Conservation (phyloP, 2,888 invertebrate species). For the Germaria angustata region DNA sequence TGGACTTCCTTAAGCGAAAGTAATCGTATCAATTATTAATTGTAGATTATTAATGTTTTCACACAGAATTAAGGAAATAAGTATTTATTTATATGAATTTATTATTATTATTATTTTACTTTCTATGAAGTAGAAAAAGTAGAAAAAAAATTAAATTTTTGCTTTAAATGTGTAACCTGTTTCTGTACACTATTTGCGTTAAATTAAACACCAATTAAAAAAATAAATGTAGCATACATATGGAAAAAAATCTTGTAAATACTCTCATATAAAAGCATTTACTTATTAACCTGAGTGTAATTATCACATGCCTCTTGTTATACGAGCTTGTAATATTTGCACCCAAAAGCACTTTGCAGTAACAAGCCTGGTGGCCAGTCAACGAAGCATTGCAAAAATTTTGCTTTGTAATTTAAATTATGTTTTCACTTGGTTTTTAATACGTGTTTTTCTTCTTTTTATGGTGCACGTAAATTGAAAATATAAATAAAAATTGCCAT, state of each 20-base stretch:
- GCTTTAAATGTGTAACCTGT: not conserved
- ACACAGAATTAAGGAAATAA: too few relatives aligned
- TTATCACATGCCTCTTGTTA: slow-evolving; percentile 59
- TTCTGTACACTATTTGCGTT: not conserved
- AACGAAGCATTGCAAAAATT: slow-evolving; percentile 64
- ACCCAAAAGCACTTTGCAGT: slow-evolving; percentile 37
- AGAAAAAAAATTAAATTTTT: too few relatives aligned
- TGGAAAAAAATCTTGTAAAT: not conserved
- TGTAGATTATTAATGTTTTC: too few relatives aligned
- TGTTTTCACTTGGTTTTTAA: slow-evolving; percentile 57
- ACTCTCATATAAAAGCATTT: slow-evolving; percentile 5
- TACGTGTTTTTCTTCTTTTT: slow-evolving; percentile 5
- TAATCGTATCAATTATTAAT: too few relatives aligned
- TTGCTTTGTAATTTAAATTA: slow-evolving; percentile 61
- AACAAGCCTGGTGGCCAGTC: slow-evolving; percentile 65
- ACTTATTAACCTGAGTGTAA: slow-evolving; percentile 53
- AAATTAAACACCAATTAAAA: slow-evolving; percentile 49
- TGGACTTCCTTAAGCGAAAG: too few relatives aligned
- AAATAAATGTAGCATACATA: slow-evolving; percentile 16
- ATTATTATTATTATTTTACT: too few relatives aligned
- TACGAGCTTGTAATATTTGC: slow-evolving; percentile 57
- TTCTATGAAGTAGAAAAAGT: too few relatives aligned
- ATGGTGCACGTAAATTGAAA: not conserved
- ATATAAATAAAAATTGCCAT: not conserved
- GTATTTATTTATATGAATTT: too few relatives aligned